Conservation (phyloP, 2,113 vertebrate species). For the Pseudopipra pipra region DNA sequence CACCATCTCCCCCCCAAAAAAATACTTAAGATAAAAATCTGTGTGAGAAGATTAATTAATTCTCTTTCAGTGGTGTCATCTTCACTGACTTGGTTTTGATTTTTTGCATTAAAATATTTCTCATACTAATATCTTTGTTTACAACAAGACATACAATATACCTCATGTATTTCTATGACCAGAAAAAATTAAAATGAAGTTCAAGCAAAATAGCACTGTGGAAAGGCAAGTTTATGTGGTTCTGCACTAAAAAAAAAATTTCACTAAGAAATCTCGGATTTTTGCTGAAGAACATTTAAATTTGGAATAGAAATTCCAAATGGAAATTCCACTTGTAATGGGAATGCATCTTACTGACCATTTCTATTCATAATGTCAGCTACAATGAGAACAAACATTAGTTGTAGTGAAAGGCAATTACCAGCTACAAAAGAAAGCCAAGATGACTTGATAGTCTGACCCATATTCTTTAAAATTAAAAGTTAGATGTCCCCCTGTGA, state of each 20-base stretch:
- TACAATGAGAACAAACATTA: not conserved
- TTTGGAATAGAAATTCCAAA: not conserved
- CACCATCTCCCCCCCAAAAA: not conserved
- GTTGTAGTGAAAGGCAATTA: not conserved
- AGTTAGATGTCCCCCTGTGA: not conserved
- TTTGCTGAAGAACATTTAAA: not conserved
- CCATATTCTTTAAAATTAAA: not conserved
- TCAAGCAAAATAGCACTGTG: not conserved
- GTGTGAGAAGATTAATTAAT: rapidly evolving
- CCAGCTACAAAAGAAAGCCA: not conserved
- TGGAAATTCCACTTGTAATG: not conserved
- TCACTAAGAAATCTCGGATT: not conserved
- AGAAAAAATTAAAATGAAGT: not conserved
- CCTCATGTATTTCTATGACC: not conserved
- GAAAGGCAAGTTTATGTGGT: not conserved
- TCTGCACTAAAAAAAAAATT: not conserved
- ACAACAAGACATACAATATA: not conserved
- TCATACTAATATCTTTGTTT: not conserved
- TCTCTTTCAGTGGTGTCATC: not conserved
- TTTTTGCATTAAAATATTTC: not conserved
- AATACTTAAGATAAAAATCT: not conserved
- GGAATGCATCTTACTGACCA: not conserved
- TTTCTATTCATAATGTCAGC: not conserved
- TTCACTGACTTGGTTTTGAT: not conserved
- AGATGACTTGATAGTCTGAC: not conserved